phyloP scores from a whole-genome alignment of 2,797 vertebrate species.

The Vultur gryphus region DNA sequence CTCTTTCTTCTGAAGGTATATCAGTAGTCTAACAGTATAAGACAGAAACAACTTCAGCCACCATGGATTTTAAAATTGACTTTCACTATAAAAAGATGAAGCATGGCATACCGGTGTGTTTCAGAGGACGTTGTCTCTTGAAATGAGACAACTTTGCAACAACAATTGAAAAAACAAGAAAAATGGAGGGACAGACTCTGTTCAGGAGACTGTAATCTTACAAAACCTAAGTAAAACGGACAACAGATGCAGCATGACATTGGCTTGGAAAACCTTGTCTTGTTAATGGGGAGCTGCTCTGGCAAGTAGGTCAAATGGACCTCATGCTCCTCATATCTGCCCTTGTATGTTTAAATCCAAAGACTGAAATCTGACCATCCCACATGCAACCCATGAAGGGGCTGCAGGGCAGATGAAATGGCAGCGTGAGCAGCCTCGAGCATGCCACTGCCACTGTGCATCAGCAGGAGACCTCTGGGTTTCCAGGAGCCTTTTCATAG shows the following conservation, averaged over 20 bases:
- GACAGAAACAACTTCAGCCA: background rate
- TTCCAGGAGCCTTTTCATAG: background rate
- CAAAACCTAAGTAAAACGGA: background rate
- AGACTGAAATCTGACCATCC: background rate
- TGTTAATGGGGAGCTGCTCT: background rate
- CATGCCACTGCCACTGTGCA: rapidly evolving
- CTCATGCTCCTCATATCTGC: background rate
- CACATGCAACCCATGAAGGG: background rate
- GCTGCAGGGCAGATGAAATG: background rate
- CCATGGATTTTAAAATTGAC: background rate
- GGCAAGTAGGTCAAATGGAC: background rate
- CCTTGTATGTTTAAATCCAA: background rate
- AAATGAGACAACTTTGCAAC: background rate
- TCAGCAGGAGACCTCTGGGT: background rate
- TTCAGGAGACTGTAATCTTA: background rate
- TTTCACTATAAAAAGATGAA: background rate
- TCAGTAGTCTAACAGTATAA: background rate
- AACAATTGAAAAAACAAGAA: background rate
- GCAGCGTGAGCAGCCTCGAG: rapidly evolving
- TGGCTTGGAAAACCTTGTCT: background rate
- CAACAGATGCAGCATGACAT: background rate
- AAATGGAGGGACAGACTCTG: background rate
- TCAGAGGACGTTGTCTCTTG: background rate
- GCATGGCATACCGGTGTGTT: background rate
- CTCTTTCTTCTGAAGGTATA: background rate